A percentile compares a stretch with the other conserved stretches of the same genome.
Evolutionary conservation across 2,797 vertebrate genomes (phyloP).

Genomic region (Peromyscus attwateri): DNA sequence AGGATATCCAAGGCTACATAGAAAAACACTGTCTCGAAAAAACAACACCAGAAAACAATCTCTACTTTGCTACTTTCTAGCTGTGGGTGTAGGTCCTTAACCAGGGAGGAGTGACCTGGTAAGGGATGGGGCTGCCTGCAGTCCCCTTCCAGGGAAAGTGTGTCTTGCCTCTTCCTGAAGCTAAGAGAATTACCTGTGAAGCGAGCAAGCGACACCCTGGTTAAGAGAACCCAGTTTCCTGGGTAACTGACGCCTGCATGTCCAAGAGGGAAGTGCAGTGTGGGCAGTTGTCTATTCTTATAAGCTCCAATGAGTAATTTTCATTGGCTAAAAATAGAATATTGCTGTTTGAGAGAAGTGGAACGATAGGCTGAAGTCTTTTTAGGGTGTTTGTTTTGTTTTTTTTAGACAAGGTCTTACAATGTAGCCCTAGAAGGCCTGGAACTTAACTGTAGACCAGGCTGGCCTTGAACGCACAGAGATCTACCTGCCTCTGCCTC

Average conservation of each 20-base stretch:
- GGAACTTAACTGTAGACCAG: not conserved
- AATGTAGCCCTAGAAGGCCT: not conserved
- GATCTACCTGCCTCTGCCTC: constrained; percentile 46
- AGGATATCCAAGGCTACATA: not conserved
- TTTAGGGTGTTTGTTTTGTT: not conserved
- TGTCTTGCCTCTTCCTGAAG: constrained; percentile 36
- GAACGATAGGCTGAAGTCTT: constrained; percentile 72
- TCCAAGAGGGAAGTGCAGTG: constrained; percentile 77
- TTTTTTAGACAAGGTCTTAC: not conserved
- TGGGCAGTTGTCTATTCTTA: constrained; percentile 87
- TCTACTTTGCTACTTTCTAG: constrained; percentile 29
- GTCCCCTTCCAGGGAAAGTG: not conserved
- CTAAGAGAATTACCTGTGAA: constrained; percentile 43
- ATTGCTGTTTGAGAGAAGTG: constrained; percentile 73
- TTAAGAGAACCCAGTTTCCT: constrained; percentile 84
- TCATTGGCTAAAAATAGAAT: constrained; percentile 86
- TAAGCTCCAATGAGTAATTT: constrained; percentile 84
- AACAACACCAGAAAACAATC: not conserved
- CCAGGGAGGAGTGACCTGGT: not conserved
- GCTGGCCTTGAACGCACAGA: not conserved
- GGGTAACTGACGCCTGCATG: constrained; percentile 85
- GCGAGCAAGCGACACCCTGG: constrained; percentile 48
- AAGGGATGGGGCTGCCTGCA: not conserved
- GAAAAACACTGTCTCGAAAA: not conserved
- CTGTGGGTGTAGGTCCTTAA: not conserved